A percentile compares a stretch with the other conserved stretches of the same genome.
phyloP scores from a whole-genome alignment of 2,797 vertebrate species.

The Syngnathus rostellatus region DNA sequence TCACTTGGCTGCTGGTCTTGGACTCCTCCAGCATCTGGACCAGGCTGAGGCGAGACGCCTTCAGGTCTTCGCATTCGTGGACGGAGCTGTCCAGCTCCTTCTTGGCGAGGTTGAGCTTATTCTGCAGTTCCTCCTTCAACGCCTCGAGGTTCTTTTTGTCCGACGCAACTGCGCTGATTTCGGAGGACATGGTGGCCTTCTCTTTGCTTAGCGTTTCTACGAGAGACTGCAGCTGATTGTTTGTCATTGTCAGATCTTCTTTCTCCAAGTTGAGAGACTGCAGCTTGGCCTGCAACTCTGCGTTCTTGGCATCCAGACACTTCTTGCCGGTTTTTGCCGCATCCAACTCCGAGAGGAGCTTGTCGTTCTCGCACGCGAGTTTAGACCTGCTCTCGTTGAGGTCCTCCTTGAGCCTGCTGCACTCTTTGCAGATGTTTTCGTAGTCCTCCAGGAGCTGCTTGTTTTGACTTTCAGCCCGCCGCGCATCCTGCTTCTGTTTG shows the following conservation, averaged over 20 bases:
- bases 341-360: conserved; percentile 51
- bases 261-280: conserved; percentile 61
- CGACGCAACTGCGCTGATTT: conserved; percentile 38
- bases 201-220: conserved; percentile 57
- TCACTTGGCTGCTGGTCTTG: conserved; percentile 73
- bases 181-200: conserved; percentile 43
- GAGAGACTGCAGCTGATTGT: conserved; percentile 49
- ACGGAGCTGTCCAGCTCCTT: conserved; percentile 57
- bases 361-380: conserved; percentile 47
- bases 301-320: conserved; percentile 53
- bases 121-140: conserved; percentile 57
- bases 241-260: conserved; percentile 63
- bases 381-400: conserved; percentile 49
- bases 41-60: conserved; percentile 69
- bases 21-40: conserved; percentile 75
- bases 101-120: conserved; percentile 51
- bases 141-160: conserved; percentile 59
- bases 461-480: conserved; percentile 49
- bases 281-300: conserved; percentile 58
- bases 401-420: conserved; percentile 46
- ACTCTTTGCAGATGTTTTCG: conserved; percentile 54
- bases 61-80: conserved; percentile 67
- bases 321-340: conserved; percentile 55
- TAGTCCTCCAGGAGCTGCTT: conserved; percentile 70
- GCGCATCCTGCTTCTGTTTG: conserved; percentile 57